A percentile compares a stretch with the other conserved stretches of the same genome.
These are phyloP conservation scores for Tortrix viridana DNA, from an alignment of 2,888 invertebrate genomes.

Conservation along the genomic window DNA sequence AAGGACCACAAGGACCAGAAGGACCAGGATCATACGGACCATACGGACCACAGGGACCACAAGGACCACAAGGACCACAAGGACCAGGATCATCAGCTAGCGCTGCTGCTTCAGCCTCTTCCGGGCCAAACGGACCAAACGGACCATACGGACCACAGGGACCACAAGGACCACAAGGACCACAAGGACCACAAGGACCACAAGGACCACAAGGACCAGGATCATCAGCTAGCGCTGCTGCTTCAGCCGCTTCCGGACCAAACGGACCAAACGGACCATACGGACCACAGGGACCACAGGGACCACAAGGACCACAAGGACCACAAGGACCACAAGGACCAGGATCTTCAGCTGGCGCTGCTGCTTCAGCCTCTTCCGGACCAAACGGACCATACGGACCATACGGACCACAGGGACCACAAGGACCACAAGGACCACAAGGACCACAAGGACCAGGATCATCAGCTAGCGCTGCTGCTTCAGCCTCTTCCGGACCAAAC, in stretches of 20 bases:
- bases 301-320: slow-evolving; percentile 19
- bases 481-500: slow-evolving; percentile 11
- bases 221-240: slow-evolving; percentile 1
- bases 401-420: slow-evolving; percentile 13
- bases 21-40: slow-evolving; percentile 8
- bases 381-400: slow-evolving; percentile 8
- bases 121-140: slow-evolving; percentile 22
- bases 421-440: slow-evolving; percentile 21
- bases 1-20: background rate
- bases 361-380: slow-evolving; percentile 1
- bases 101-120: too few species aligned
- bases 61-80: background rate
- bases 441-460: slow-evolving; percentile 33
- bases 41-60: background rate
- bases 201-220: slow-evolving; percentile 16
- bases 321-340: slow-evolving; percentile 28
- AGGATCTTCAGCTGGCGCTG: slow-evolving; percentile 10
- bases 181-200: slow-evolving; percentile 16
- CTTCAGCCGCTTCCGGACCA: background rate
- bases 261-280: slow-evolving; percentile 6
- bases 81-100: slow-evolving; percentile 17
- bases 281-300: slow-evolving; percentile 16
- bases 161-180: slow-evolving; percentile 11
- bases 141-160: slow-evolving; percentile 10
- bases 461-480: slow-evolving; percentile 30